Conservation (phyloP, 1,140 invertebrate genomes). For the Macrobrachium rosenbergii region DNA sequence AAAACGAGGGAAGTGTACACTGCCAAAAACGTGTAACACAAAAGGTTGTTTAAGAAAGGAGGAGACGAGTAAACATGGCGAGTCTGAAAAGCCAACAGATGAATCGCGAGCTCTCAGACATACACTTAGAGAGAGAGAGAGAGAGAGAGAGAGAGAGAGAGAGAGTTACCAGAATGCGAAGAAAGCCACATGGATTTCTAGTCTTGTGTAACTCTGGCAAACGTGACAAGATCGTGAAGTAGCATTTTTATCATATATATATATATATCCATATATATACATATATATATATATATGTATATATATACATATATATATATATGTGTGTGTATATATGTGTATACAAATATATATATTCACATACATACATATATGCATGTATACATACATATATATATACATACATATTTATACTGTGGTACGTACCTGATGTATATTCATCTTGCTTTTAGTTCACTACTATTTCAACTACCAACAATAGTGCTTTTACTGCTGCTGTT, state of each 20-base stretch:
- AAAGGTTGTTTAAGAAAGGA: no score
- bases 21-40: no score
- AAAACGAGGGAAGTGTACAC: no score
- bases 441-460: no score
- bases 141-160: constrained; percentile 20
- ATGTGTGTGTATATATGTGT: not conserved
- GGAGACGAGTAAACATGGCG: no score
- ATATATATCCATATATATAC: constrained; percentile 17
- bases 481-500: no score
- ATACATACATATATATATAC: not conserved
- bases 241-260: not conserved
- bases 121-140: not conserved
- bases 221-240: no score
- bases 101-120: not conserved
- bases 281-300: constrained; percentile 9
- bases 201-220: not conserved
- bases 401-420: not conserved
- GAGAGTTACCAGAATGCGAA: not conserved
- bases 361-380: not conserved
- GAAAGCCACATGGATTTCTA: not conserved
- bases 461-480: no score
- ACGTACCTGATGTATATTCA: no score
- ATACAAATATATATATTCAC: not conserved
- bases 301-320: not conserved
- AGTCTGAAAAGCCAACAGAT: no score